Percentiles rank a stretch among this genome's conserved stretches.
Conservation (phyloP, 2,113 vertebrate genomes). For the Geococcyx californianus region DNA sequence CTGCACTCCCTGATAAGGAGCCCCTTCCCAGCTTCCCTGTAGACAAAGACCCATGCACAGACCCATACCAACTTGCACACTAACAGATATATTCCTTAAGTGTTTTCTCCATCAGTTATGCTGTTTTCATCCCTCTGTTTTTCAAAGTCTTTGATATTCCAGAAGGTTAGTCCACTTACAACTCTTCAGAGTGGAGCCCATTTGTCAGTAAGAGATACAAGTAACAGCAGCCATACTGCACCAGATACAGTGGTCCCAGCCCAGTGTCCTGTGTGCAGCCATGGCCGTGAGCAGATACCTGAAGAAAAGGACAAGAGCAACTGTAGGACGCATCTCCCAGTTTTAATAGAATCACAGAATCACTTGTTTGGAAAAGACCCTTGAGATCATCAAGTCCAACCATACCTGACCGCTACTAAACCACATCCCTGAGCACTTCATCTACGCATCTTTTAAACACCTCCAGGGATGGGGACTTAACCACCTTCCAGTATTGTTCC, state of each 20-base stretch:
- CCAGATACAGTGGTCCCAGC: background rate
- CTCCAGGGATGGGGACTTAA: too few species aligned
- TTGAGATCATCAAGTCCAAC: too few species aligned
- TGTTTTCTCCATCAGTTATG: background rate
- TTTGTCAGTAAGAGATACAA: background rate
- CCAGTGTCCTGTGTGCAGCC: background rate
- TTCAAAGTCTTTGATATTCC: background rate
- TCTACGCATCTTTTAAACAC: too few species aligned
- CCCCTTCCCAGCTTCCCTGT: too few species aligned
- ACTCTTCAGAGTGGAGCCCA: background rate
- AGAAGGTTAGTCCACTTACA: background rate
- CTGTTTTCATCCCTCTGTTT: background rate
- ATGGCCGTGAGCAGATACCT: background rate
- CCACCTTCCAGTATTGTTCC: background rate
- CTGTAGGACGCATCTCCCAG: background rate
- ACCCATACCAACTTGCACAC: background rate
- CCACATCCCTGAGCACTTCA: too few species aligned
- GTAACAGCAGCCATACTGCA: background rate
- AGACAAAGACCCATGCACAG: background rate
- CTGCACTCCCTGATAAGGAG: too few species aligned
- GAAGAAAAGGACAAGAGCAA: background rate
- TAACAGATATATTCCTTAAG: background rate
- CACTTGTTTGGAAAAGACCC: too few species aligned
- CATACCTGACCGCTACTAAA: too few species aligned
- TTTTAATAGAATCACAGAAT: too few species aligned